Base-by-base conservation (phyloP, 2,113 vertebrate species). In the Brachionichthys hirsutus region DNA sequence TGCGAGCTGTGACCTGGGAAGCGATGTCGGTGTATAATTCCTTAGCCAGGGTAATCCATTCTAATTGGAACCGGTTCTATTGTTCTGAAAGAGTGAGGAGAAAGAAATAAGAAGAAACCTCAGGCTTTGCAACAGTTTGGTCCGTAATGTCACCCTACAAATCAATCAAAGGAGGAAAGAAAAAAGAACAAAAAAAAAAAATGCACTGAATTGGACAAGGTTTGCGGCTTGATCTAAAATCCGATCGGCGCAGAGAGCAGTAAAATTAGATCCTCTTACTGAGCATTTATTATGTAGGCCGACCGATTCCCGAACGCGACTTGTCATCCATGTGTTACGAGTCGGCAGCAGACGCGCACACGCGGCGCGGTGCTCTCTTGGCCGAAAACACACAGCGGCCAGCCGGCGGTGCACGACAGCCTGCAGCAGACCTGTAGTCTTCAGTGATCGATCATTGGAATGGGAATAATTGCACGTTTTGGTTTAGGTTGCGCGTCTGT, bases 211-310 rank as follows among this genome's bases (percentile, higher is more conserved):
- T 16, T 10, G 35, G 49, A 12, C 12, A n/a, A 8, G 43, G 66
- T 24, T 51, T 35, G 18, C 18, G 44, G 43, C 36, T 62, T 45
- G 42, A 19, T 61, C 47, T 62, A 42, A 42, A 47, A 68, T 13
- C 9, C 58, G 41, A 46, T 16, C 6, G 54, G 40, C 45, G 51
- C 57, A 61, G 54, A 67, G 64, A 62, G 62, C 61, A 52, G 77
- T 78, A 81, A 80, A 87, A 89, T 88, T 87, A 88, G 87, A 88
- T 89, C 80, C 51, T 87, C 85, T 82, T 79, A 85, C 81, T 73
- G 70, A 54, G 62, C 82, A 86, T 91, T 62, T 75, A 88, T 92
- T 85, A 86, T 89, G 89, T 81, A 87, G 75, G 75, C 77, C 62
- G 30, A 70, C 67, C 72, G 66, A 67, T 74, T 82, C 72, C n/a